A percentile compares a stretch with the other conserved stretches of the same genome.
Conservation (phyloP, 2,797 vertebrate genomes). For the Chromobotia macracanthus region DNA sequence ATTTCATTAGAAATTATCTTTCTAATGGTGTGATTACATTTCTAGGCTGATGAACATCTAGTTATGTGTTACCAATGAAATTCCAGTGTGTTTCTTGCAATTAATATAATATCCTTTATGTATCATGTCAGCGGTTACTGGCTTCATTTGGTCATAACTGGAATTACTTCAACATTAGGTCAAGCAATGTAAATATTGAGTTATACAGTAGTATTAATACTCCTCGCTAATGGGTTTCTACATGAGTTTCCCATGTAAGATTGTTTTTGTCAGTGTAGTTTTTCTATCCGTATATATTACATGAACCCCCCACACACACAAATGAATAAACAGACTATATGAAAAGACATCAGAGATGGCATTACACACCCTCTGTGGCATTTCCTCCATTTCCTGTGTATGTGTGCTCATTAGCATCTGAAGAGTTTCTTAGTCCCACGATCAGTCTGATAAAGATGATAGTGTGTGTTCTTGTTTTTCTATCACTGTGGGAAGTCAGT, state of each 20-base stretch:
- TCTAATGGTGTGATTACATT: too few relatives aligned
- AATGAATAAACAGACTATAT: conserved; percentile 61
- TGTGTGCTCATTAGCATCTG: conserved; percentile 33
- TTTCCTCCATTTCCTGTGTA: conserved; percentile 71
- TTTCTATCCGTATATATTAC: conserved; percentile 1
- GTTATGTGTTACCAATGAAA: too few relatives aligned
- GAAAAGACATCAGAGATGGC: conserved; percentile 71
- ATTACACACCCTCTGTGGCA: conserved; percentile 78
- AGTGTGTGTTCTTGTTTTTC: conserved; percentile 23
- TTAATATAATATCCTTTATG: too few relatives aligned
- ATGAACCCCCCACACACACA: conserved; percentile 55
- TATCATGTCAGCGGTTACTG: too few relatives aligned
- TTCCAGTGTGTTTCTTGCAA: too few relatives aligned
- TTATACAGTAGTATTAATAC: too few relatives aligned
- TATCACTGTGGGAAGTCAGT: too few relatives aligned
- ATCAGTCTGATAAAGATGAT: conserved; percentile 68
- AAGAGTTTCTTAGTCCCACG: conserved; percentile 48
- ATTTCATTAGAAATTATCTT: too few relatives aligned
- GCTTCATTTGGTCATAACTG: too few relatives aligned
- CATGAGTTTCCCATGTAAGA: neutral
- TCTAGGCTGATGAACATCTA: too few relatives aligned
- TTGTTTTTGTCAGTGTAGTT: neutral
- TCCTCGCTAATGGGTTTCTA: neutral
- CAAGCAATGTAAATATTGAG: too few relatives aligned
- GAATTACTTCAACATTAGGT: too few relatives aligned